Conservation (phyloP, 1,140 invertebrate species). For the Drosophila orena region DNA sequence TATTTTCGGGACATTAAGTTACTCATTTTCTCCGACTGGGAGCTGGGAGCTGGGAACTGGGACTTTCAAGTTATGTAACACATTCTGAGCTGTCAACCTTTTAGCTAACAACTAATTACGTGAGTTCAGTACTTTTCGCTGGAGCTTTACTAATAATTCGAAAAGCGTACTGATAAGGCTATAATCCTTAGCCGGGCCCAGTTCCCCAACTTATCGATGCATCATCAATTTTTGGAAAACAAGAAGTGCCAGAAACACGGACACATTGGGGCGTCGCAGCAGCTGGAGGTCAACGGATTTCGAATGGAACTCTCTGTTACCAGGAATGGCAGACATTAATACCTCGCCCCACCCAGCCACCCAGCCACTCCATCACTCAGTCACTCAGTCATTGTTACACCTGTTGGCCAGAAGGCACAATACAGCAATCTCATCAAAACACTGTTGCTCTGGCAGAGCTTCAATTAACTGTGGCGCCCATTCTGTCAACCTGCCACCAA, state of each 20-base stretch:
- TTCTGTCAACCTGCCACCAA: constrained; percentile 47
- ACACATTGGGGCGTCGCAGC: neutral
- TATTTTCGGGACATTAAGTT: constrained; percentile 27
- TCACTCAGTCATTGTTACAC: neutral
- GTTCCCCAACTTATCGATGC: constrained; percentile 12
- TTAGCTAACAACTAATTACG: neutral
- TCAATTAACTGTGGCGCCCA: constrained; percentile 64
- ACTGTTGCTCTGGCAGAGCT: constrained; percentile 40
- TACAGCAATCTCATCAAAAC: constrained; percentile 25
- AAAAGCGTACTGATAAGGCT: neutral
- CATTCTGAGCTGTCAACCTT: neutral
- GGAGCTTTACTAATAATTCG: too few species aligned
- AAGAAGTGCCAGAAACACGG: constrained; percentile 1
- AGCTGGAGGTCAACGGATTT: constrained; percentile 46
- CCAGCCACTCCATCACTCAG: neutral
- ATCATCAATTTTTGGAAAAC: constrained; percentile 14
- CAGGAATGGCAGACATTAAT: constrained; percentile 22
- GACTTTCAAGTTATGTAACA: constrained; percentile 2
- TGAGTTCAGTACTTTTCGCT: neutral
- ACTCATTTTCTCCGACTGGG: neutral
- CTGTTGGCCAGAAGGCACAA: constrained; percentile 20
- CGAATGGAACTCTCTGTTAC: neutral
- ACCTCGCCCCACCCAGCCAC: constrained; percentile 17
- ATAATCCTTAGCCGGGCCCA: neutral
- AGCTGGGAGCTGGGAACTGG: too few species aligned